These are phyloP conservation scores for Norana najaformis DNA, from an alignment of 2,888 invertebrate genomes.

Conservation along the genomic window DNA sequence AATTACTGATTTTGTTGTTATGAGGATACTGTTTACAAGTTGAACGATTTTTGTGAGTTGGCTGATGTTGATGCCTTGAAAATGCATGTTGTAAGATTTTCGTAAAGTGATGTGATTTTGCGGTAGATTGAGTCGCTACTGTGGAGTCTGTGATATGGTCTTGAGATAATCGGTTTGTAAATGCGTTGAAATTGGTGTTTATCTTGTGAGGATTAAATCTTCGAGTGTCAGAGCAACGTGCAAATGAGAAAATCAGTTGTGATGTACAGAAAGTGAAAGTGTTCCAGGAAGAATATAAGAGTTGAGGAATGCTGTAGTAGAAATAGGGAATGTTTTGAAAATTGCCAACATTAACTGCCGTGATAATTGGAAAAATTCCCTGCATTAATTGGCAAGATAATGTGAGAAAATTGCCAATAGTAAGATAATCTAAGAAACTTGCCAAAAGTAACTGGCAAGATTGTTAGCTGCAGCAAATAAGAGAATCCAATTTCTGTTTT, in stretches of 20 bases:
- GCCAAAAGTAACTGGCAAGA: no score
- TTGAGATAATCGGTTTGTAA: background rate
- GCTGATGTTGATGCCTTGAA: background rate
- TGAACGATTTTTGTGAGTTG: background rate
- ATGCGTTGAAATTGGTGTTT: background rate
- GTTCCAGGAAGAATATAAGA: background rate
- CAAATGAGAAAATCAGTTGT: background rate
- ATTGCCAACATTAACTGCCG: background rate
- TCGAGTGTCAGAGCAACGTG: background rate
- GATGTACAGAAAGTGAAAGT: background rate
- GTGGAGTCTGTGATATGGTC: slow-evolving; percentile 13
- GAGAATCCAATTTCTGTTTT: background rate
- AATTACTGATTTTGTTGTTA: background rate
- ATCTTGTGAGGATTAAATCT: background rate
- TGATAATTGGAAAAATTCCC: background rate
- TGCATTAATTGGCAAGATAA: background rate
- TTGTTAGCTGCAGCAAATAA: no score
- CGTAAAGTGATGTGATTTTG: background rate
- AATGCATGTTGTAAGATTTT: no score
- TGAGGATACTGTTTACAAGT: background rate
- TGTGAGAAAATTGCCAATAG: background rate
- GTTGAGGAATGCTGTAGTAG: background rate
- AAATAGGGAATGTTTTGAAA: background rate
- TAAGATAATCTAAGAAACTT: background rate
- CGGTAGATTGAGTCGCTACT: background rate